Evolutionary conservation across 2,888 invertebrate species (phyloP).

Genomic region (Heteropelma amictum): DNA sequence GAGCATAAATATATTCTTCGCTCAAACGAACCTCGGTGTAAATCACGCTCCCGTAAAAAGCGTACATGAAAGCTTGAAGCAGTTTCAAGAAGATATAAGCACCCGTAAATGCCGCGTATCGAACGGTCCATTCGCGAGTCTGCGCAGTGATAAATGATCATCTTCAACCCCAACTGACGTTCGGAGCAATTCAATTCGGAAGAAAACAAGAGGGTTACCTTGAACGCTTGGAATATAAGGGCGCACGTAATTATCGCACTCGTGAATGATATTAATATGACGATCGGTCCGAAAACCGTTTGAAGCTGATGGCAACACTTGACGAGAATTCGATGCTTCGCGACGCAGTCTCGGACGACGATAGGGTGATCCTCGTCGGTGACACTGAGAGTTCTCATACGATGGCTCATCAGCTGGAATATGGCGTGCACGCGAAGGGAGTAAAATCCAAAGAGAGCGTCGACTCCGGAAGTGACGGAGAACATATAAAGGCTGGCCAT

Average conservation of each 20-base stretch:
- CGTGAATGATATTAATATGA: conserved; percentile 45
- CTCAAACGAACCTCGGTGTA: conserved; percentile 41
- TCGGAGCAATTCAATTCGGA: too few species aligned
- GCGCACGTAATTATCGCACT: conserved; percentile 55
- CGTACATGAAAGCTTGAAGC: conserved; percentile 53
- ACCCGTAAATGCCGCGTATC: conserved; percentile 34
- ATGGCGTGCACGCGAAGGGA: conserved; percentile 44
- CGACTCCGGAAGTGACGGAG: conserved; percentile 50
- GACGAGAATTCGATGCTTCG: conserved; percentile 38
- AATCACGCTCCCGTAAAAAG: conserved; percentile 53
- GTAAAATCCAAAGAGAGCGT: conserved; percentile 55
- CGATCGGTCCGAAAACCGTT: conserved; percentile 50
- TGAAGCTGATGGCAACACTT: conserved; percentile 43
- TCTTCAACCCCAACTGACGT: too few species aligned
- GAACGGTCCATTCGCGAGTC: conserved; percentile 41
- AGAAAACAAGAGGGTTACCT: too few species aligned
- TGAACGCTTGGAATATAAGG: conserved; percentile 49
- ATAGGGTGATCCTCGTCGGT: neutral
- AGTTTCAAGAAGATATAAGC: conserved; percentile 50
- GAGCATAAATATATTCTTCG: neutral
- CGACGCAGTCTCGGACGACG: conserved; percentile 34
- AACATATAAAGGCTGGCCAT: conserved; percentile 35
- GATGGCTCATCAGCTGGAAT: conserved; percentile 37
- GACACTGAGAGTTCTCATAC: conserved; percentile 34
- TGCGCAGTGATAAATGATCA: too few species aligned